phyloP scores from a whole-genome alignment of 1,140 invertebrate species.

The Drosophila kanapiae region DNA sequence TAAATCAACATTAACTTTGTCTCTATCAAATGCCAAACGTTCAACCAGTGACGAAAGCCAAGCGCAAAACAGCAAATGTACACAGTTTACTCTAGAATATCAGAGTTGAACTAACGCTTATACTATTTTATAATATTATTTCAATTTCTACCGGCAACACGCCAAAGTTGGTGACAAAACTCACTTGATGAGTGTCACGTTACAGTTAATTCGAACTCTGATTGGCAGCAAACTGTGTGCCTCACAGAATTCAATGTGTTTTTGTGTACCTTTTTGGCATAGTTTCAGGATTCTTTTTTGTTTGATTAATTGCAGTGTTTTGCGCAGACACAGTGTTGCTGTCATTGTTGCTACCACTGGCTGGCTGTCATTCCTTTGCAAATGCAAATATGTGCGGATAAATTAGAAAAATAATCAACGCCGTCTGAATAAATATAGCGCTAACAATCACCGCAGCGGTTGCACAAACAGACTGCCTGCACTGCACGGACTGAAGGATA shows the following conservation, averaged over 20 bases:
- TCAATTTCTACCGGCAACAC: background rate
- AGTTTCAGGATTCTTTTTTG: conserved; percentile 25
- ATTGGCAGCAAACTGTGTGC: conserved; percentile 11
- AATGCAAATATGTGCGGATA: conserved; percentile 60
- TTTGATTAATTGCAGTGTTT: conserved; percentile 46
- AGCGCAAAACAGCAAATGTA: background rate
- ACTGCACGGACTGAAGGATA: background rate
- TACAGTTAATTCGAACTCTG: conserved; percentile 28
- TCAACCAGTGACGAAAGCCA: background rate
- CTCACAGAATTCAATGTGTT: background rate
- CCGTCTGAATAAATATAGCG: conserved; percentile 57
- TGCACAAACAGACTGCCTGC: conserved; percentile 39
- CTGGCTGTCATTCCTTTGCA: conserved; percentile 35
- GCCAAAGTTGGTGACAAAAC: conserved; percentile 8
- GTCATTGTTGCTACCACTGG: background rate
- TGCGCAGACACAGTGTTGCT: conserved; percentile 2
- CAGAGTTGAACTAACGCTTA: background rate
- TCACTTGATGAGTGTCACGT: conserved; percentile 12
- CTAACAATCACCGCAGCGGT: conserved; percentile 54
- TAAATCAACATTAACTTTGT: conserved; percentile 15
- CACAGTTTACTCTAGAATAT: background rate
- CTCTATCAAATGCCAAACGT: conserved; percentile 12
- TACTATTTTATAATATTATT: background rate
- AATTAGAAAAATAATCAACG: conserved; percentile 58
- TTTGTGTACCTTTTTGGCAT: conserved; percentile 41